Evolutionary conservation across 2,113 vertebrate genomes (phyloP).

Genomic region (Rhineura floridana): DNA sequence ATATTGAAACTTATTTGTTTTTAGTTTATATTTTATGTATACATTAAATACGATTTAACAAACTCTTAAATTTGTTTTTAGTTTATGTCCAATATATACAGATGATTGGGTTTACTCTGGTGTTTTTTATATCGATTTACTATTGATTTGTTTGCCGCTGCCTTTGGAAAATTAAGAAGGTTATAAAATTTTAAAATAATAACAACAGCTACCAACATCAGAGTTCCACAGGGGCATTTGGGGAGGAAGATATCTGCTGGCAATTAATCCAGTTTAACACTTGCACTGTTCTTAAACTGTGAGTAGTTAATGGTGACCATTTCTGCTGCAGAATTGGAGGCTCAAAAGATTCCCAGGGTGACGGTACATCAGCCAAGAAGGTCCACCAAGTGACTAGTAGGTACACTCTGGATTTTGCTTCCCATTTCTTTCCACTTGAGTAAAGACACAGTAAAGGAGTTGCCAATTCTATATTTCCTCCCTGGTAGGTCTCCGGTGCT

Average conservation of each 20-base stretch:
- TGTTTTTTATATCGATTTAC: no score
- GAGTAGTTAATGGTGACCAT: not conserved
- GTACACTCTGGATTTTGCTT: constrained; percentile 43
- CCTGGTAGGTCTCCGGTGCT: not conserved
- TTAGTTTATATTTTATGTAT: no score
- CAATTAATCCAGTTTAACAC: no score
- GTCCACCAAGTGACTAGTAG: constrained; percentile 93
- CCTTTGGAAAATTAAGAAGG: no score
- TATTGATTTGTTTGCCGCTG: no score
- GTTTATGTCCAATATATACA: no score
- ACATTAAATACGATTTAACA: no score
- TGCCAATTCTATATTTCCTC: not conserved
- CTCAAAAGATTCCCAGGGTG: constrained; percentile 80
- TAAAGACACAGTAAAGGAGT: not conserved
- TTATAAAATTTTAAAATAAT: no score
- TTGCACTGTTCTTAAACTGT: not conserved
- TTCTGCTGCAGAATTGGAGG: constrained; percentile 81
- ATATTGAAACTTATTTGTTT: no score
- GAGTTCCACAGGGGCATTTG: not conserved
- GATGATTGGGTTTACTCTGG: no score
- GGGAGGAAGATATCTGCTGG: not conserved
- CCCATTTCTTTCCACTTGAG: not conserved
- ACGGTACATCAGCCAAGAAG: constrained; percentile 84
- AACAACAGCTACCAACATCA: no score
- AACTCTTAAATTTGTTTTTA: no score